Evolutionary conservation across 1,140 invertebrate genomes (phyloP), one percentile per base, ranked within the genome.

Genomic region (Lordiphosa collinella): DNA sequence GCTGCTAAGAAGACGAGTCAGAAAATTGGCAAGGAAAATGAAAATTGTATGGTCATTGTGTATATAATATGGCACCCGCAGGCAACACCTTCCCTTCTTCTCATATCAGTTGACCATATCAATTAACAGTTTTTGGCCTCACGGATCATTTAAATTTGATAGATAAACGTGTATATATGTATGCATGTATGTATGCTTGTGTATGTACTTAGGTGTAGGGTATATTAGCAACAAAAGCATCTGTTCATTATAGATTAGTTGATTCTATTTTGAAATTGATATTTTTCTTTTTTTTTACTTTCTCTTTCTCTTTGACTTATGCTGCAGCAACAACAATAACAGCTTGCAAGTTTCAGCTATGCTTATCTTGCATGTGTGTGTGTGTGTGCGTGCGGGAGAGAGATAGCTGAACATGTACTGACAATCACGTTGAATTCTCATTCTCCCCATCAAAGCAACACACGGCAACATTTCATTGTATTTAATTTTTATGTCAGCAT

Each of bases 221-320:
- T 18, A 18, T 41, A 8, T 64, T 37, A 53, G 18, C 9, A 16
- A 31, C 18, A 18, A 4, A 14, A 29, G 11, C 44, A 34, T 35
- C n/a, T 35, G 32, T 29, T 44, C 41, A 44, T 13, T 44, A 44
- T 44, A 16, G 41, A 16, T 32, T 43, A 31, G 14, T 69, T 46
- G 18, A 60, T 84, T 76, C 55, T 78, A 57, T 70, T 82, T 64
- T 47, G 49, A 82, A 31, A 58, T 68, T 60, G 37, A 34, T 51
- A 46, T 60, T 18, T 16, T 44, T 25, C 40, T 12, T 25, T 29
- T 11, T 74, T 71, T 41, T 65, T 59, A 60, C 54, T 44, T 72
- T 76, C 72, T 84, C 78, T 82, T 82, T 82, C 78, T 82, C 78
- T 78, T 82, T 82, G 84, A 82, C 84, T 78, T 82, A 84, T 84